A percentile compares a stretch with the other conserved stretches of the same genome.
phyloP scores from a whole-genome alignment of 2,888 invertebrate species.

The Saturnia pavonia region DNA sequence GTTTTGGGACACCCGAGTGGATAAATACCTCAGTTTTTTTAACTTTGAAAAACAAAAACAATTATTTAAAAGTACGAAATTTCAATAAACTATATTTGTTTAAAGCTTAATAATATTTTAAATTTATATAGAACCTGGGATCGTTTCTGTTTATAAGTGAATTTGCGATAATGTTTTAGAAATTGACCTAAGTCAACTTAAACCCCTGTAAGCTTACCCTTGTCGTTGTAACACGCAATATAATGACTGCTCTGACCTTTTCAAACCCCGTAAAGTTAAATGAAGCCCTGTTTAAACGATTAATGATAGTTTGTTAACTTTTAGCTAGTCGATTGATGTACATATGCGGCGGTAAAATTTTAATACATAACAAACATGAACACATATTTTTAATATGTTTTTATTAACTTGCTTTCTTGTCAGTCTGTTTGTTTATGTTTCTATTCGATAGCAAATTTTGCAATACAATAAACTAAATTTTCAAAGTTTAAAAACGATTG shows the following conservation, averaged over 20 bases:
- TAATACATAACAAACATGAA: not conserved
- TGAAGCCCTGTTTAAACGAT: conserved; percentile 13
- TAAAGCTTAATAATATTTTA: not conserved
- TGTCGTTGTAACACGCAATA: conserved; percentile 7
- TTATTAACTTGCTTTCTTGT: no score
- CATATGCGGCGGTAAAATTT: not conserved
- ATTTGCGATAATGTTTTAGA: not conserved
- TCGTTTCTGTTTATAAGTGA: not conserved
- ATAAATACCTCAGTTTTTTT: no score
- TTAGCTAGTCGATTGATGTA: not conserved
- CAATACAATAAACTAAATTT: no score
- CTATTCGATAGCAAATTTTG: no score
- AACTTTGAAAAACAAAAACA: no score
- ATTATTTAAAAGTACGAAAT: no score
- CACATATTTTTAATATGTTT: no score
- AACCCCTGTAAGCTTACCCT: conserved; percentile 5
- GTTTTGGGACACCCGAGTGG: no score
- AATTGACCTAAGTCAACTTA: conserved; percentile 8
- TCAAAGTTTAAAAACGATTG: no score
- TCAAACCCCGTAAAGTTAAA: conserved; percentile 6
- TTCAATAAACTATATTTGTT: no score
- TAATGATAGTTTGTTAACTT: conserved; percentile 12
- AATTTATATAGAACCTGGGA: not conserved
- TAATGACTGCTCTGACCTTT: conserved; percentile 7
- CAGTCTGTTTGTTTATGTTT: no score